Conservation (phyloP, 1,140 invertebrate genomes). For the Drosophila grimshawi region DNA sequence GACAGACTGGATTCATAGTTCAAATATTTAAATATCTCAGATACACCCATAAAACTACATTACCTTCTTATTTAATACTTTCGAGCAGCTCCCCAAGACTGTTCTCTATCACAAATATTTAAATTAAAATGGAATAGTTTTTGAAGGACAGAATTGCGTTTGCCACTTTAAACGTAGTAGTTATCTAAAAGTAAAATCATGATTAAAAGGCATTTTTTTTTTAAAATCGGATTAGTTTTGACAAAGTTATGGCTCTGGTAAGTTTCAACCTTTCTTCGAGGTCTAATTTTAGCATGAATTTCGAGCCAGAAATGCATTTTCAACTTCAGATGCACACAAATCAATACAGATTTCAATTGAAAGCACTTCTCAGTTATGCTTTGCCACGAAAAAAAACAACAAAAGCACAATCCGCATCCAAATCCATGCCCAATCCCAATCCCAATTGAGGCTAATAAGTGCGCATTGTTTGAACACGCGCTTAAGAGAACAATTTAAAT, state of each 20-base stretch:
- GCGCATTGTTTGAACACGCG: slow-evolving; percentile 78
- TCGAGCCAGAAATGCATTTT: no score
- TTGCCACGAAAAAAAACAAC: slow-evolving; percentile 3
- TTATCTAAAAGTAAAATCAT: no score
- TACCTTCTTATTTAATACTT: not conserved
- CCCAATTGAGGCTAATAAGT: slow-evolving; percentile 48
- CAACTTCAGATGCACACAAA: not conserved
- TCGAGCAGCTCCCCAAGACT: not conserved
- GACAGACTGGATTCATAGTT: not conserved
- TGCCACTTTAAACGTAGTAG: no score
- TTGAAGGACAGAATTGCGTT: no score
- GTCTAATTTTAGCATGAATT: no score
- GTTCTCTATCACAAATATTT: not conserved
- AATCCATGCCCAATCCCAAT: slow-evolving; percentile 4
- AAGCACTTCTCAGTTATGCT: not conserved
- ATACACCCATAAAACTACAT: not conserved
- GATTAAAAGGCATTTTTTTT: no score
- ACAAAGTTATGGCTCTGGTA: no score
- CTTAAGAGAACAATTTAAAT: slow-evolving; percentile 70
- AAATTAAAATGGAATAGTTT: not conserved
- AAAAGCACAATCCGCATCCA: not conserved
- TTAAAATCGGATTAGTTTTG: no score
- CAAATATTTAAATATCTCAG: not conserved
- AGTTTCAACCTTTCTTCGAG: no score
- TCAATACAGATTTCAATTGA: not conserved